A percentile compares a stretch with the other conserved stretches of the same genome.
These are phyloP conservation scores for Amorpha juglandis DNA, from an alignment of 2,888 invertebrate species.

Conservation along the genomic window DNA sequence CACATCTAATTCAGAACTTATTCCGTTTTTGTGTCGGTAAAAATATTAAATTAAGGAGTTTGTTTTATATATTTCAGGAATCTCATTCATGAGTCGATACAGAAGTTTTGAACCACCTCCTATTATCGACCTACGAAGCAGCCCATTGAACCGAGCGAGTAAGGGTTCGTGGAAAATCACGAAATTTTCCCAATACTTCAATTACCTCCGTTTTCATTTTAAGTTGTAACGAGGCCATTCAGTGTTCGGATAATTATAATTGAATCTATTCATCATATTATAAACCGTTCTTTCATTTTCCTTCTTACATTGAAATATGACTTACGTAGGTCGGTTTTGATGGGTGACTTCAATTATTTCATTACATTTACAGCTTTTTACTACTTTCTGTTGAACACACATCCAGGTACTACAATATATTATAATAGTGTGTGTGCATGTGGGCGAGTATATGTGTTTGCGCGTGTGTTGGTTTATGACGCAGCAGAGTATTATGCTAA, in stretches of 20 bases:
- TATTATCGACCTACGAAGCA: not conserved
- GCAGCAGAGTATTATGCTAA: too few relatives aligned
- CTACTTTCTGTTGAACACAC: too few relatives aligned
- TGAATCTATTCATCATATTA: conserved; percentile 14
- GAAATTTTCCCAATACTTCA: not conserved
- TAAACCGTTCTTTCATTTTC: conserved; percentile 24
- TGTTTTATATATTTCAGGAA: not conserved
- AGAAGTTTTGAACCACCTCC: not conserved
- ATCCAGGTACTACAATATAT: too few relatives aligned
- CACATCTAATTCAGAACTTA: too few relatives aligned
- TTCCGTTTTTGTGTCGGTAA: too few relatives aligned
- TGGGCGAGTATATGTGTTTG: too few relatives aligned
- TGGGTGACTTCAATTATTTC: too few relatives aligned
- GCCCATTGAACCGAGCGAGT: not conserved
- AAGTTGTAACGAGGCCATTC: conserved; percentile 26
- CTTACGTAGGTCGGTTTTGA: not conserved
- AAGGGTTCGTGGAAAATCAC: not conserved
- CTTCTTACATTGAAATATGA: conserved; percentile 3
- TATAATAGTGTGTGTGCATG: too few relatives aligned
- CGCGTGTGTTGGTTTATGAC: too few relatives aligned
- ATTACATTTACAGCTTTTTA: too few relatives aligned
- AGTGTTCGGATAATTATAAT: conserved; percentile 25
- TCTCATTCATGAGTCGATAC: not conserved
- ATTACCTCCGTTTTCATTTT: conserved; percentile 19
- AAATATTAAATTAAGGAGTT: too few relatives aligned